phyloP scores from a whole-genome alignment of 2,113 vertebrate genomes.

The Psophia crepitans region DNA sequence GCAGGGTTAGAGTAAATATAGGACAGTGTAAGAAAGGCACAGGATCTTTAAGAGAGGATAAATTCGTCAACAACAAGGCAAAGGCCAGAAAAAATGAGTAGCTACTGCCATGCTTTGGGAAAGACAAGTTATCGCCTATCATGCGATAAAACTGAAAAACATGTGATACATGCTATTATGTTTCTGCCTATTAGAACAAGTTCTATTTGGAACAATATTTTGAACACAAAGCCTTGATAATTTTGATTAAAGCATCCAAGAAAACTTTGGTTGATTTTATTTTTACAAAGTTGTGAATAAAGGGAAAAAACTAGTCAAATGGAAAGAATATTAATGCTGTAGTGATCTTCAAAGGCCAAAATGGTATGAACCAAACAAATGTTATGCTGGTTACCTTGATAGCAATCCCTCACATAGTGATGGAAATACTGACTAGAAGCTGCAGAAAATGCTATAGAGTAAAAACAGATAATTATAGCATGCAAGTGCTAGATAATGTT shows the following conservation, averaged over 20 bases:
- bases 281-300: not conserved
- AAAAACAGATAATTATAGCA: not conserved
- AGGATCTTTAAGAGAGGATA: not conserved
- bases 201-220: not conserved
- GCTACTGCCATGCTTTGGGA: not conserved
- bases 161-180: no score
- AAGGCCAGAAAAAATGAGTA: not conserved
- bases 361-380: not conserved
- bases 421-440: slow-evolving; percentile 23
- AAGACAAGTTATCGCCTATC: not conserved
- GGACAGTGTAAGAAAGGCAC: not conserved
- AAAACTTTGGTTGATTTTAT: not conserved
- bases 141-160: not conserved
- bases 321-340: not conserved
- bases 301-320: not conserved
- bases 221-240: not conserved
- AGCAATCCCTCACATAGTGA: not conserved
- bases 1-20: not conserved
- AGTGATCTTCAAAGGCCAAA: not conserved
- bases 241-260: not conserved
- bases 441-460: not conserved
- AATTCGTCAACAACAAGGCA: not conserved
- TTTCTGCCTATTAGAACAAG: no score
- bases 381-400: not conserved
- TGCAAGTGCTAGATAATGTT: not conserved